phyloP scores from a whole-genome alignment of 1,140 invertebrate species.

The Schlechtendalia chinensis region DNA sequence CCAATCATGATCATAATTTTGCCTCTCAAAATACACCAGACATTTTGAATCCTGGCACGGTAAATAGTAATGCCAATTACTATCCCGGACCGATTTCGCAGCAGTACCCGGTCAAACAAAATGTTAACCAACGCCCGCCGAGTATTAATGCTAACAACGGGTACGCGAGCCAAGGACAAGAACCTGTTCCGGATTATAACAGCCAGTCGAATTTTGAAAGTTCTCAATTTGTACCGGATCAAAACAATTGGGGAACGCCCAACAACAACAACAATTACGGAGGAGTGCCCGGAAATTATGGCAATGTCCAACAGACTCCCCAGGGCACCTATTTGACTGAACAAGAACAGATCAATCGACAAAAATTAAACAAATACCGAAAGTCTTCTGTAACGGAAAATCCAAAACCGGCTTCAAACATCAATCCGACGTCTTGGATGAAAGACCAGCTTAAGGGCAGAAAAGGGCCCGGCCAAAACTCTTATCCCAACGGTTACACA shows the following conservation, averaged over 20 bases:
- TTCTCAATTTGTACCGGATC: background rate
- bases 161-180: background rate
- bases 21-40: background rate
- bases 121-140: slow-evolving; percentile 7
- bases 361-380: background rate
- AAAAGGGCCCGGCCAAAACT: background rate
- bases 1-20: slow-evolving; percentile 5
- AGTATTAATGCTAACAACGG: background rate
- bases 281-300: background rate
- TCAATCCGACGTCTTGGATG: slow-evolving; percentile 41
- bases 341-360: slow-evolving; percentile 9
- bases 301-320: background rate
- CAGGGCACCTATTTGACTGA: slow-evolving; percentile 8
- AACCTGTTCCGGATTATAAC: background rate
- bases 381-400: slow-evolving; percentile 10
- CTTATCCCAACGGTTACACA: background rate
- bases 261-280: background rate
- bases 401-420: slow-evolving; percentile 13
- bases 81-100: background rate
- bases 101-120: background rate
- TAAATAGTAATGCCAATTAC: slow-evolving; percentile 4
- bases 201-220: background rate
- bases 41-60: background rate
- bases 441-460: slow-evolving; percentile 13
- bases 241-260: background rate